phyloP scores from a whole-genome alignment of 2,113 vertebrate species.

The Blennius ocellaris region DNA sequence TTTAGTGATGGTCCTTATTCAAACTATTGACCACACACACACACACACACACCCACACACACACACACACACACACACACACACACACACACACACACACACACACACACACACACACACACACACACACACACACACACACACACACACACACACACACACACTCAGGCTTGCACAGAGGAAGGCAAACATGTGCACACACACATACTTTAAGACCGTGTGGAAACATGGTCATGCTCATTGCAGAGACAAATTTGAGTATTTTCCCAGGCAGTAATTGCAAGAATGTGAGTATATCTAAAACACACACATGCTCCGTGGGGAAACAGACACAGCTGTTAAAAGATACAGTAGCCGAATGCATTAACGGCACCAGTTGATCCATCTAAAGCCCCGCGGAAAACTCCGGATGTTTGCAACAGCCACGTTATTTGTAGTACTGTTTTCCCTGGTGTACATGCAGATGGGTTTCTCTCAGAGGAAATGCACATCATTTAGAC shows the following conservation, averaged over 20 bases:
- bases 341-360: slow-evolving; percentile 40
- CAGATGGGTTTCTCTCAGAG: slow-evolving; percentile 15
- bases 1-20: not conserved
- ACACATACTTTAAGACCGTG: not conserved
- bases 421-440: slow-evolving; percentile 12
- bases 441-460: slow-evolving; percentile 21
- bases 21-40: slow-evolving; percentile 10
- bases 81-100: too few species aligned
- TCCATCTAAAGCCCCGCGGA: slow-evolving; percentile 58
- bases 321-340: slow-evolving; percentile 45
- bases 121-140: too few species aligned
- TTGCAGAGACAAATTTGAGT: slow-evolving; percentile 3
- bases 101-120: too few species aligned
- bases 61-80: too few species aligned
- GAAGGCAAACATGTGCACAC: too few species aligned
- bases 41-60: not conserved
- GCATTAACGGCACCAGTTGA: slow-evolving; percentile 61
- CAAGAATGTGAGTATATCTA: slow-evolving; percentile 46
- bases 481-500: slow-evolving; percentile 24
- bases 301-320: slow-evolving; percentile 26
- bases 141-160: too few species aligned
- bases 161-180: too few species aligned
- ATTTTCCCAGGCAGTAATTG: slow-evolving; percentile 45
- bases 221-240: slow-evolving; percentile 11
- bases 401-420: slow-evolving; percentile 55